Evolutionary conservation across 2,113 vertebrate genomes (phyloP).

Genomic region (Brienomyrus brachyistius): DNA sequence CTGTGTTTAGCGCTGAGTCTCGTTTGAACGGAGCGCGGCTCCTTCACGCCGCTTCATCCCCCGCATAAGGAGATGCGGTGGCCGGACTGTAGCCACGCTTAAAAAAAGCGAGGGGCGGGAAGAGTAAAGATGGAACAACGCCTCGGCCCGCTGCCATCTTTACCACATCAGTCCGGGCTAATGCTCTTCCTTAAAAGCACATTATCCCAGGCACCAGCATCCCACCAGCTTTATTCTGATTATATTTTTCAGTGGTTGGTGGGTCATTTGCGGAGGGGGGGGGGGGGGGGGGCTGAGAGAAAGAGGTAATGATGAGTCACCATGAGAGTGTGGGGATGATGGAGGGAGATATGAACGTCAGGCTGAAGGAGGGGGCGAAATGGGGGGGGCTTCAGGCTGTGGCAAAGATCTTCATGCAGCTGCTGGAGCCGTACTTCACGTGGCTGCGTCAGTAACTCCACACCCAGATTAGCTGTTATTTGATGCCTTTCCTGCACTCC

Average conservation of each 20-base stretch:
- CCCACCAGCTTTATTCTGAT: slow-evolving; percentile 25
- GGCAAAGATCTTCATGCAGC: slow-evolving; percentile 24
- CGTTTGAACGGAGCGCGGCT: neutral
- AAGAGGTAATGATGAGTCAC: neutral
- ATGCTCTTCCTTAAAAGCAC: slow-evolving; percentile 24
- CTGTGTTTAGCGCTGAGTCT: slow-evolving; percentile 25
- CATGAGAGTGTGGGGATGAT: slow-evolving; percentile 10
- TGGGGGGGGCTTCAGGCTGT: slow-evolving; percentile 19
- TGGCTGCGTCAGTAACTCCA: slow-evolving; percentile 38
- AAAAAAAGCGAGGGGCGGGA: neutral
- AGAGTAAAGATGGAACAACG: neutral
- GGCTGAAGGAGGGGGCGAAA: slow-evolving; percentile 21
- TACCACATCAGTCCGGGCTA: slow-evolving; percentile 17
- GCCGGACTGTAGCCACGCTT: slow-evolving; percentile 16
- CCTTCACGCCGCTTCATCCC: neutral
- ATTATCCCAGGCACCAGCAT: slow-evolving; percentile 23
- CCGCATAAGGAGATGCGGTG: neutral
- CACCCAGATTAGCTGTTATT: slow-evolving; percentile 42
- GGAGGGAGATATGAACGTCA: slow-evolving; percentile 19
- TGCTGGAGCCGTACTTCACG: slow-evolving; percentile 23
- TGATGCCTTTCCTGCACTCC: slow-evolving; percentile 33
- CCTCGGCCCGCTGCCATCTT: slow-evolving; percentile 4
- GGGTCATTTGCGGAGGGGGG: neutral
- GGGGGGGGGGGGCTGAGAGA: neutral
- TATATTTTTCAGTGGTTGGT: neutral